Base-by-base conservation (phyloP, 2,888 invertebrate genomes). In the Parapristionchus giblindavisi region DNA sequence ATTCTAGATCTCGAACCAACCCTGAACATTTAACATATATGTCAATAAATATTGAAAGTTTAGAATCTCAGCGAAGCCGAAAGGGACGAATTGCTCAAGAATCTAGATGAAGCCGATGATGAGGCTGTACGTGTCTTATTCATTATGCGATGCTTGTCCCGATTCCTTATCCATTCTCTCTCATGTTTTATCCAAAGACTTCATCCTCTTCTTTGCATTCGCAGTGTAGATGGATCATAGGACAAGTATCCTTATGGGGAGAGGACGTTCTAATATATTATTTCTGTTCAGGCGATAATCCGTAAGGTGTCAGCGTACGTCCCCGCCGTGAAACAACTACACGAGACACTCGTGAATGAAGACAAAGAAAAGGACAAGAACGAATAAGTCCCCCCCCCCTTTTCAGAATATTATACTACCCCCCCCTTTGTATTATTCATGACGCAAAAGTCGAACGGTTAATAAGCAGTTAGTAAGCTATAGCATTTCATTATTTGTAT, bases 21-120 rank as follows among this genome's bases (percentile, higher is more conserved):
- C n/a, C n/a, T n/a, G n/a, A n/a, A n/a, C n/a, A n/a, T n/a, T n/a
- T n/a, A n/a, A n/a, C n/a, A n/a, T n/a, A n/a, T n/a, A n/a, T n/a
- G n/a, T n/a, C n/a, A n/a, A n/a, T n/a, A n/a, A n/a, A n/a, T n/a
- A 48, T 48, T 48, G 48, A 21, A 17, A 17, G 58, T 76, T 52
- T 54, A 79, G 79, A 58, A 63, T 36, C 77, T 82, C 56, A 77
- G 79, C 1, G 79, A 81, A 58, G 79, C 79, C 24, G 81, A 83
- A 27, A 66, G 83, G 17, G 75, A 80, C 51, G 76, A 77, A 38
- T 66, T 83, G 1, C 61, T 81, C 54, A 76, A 77, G 72, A 3
- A 40, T 21, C 48, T 71, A 17, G 70, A 71, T 29, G 70, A 71
- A 40, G 6, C 70, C 6, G 70, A 71, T 56, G 70, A 71, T 27